These are phyloP conservation scores for Plebejus anna DNA, from an alignment of 2,888 invertebrate genomes.

Conservation along the genomic window DNA sequence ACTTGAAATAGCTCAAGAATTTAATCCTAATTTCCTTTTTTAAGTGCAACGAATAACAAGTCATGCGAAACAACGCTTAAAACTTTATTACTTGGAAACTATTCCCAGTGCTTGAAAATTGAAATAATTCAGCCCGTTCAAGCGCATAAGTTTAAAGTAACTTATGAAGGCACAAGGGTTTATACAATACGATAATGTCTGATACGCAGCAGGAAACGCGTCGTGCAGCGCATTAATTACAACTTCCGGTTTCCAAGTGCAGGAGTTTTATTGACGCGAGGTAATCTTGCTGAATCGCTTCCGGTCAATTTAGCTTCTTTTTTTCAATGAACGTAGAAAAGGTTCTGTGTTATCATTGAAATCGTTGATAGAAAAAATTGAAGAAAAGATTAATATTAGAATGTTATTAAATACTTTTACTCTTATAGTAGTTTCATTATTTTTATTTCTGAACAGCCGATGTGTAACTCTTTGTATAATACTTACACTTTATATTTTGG, in stretches of 20 bases:
- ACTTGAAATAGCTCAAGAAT: slow-evolving; percentile 30
- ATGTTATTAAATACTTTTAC: too few relatives aligned
- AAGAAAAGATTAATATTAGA: too few relatives aligned
- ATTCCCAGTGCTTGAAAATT: slow-evolving; percentile 62
- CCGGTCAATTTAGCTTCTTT: slow-evolving; percentile 2
- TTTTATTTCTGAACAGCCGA: too few relatives aligned
- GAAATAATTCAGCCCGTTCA: slow-evolving; percentile 62
- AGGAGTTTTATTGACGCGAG: slow-evolving; percentile 1
- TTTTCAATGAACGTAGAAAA: not conserved
- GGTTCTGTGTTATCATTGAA: not conserved
- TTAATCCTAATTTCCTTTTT: slow-evolving; percentile 43
- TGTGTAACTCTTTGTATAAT: too few relatives aligned
- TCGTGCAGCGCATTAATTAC: slow-evolving; percentile 63
- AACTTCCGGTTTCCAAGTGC: slow-evolving; percentile 53
- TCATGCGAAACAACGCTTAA: slow-evolving; percentile 60
- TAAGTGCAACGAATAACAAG: slow-evolving; percentile 49
- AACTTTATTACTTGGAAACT: slow-evolving; percentile 60
- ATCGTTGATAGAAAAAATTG: too few relatives aligned
- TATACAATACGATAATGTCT: slow-evolving; percentile 48
- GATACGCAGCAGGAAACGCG: slow-evolving; percentile 53
- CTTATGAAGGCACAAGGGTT: slow-evolving; percentile 50
- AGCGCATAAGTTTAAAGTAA: slow-evolving; percentile 56
- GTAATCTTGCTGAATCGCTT: slow-evolving; percentile 12
- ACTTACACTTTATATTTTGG: not conserved
- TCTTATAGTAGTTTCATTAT: too few relatives aligned